phyloP scores from a whole-genome alignment of 2,888 invertebrate genomes.

The Chymomyza caudatula region DNA sequence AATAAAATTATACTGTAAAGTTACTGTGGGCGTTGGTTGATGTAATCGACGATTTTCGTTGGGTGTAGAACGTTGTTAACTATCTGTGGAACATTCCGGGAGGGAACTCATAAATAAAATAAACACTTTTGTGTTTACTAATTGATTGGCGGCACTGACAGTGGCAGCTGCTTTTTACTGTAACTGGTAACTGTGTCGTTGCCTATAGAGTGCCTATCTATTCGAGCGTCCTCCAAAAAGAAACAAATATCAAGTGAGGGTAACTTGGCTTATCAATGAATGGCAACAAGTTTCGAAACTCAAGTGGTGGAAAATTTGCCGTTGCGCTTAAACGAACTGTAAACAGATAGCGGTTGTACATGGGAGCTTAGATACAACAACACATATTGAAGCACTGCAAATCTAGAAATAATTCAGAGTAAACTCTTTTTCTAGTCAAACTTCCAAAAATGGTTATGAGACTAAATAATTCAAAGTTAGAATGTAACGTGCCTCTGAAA shows the following conservation, averaged over 20 bases:
- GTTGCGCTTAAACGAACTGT: neutral
- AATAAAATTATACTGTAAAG: no score
- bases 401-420: no score
- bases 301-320: constrained; percentile 35
- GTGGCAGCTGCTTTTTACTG: constrained; percentile 7
- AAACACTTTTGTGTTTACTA: constrained; percentile 31
- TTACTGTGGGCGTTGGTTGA: no score
- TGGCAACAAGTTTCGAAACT: constrained; percentile 6
- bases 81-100: constrained; percentile 11
- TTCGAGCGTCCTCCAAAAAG: constrained; percentile 22
- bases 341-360: neutral
- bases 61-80: no score
- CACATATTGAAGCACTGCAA: neutral
- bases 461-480: no score
- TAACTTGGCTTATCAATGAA: neutral
- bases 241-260: neutral
- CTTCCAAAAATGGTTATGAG: no score
- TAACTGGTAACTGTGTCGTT: constrained; percentile 33
- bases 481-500: no score
- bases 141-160: constrained; percentile 46
- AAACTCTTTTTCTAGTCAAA: no score
- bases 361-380: neutral
- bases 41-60: no score
- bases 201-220: constrained; percentile 16
- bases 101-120: constrained; percentile 9